A percentile compares a stretch with the other conserved stretches of the same genome.
These are phyloP conservation scores for Puffinus mauretanicus DNA, from an alignment of 2,113 vertebrate species.

Conservation along the genomic window DNA sequence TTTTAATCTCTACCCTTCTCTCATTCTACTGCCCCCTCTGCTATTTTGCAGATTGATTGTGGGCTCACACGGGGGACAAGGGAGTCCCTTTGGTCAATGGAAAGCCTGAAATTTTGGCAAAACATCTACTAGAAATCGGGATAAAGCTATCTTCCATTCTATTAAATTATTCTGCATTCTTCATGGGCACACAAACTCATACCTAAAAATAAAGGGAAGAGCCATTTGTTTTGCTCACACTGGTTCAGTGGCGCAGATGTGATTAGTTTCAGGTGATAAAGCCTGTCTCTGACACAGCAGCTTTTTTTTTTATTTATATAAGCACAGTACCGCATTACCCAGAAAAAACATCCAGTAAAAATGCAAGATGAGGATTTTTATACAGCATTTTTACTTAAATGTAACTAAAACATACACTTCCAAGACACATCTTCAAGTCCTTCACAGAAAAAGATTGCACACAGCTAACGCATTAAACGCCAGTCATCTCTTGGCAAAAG, in stretches of 20 bases:
- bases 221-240: not conserved
- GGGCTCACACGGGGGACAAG: not conserved
- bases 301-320: not conserved
- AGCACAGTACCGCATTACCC: not conserved
- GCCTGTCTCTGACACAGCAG: not conserved
- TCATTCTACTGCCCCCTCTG: not conserved
- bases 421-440: not conserved
- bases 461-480: not conserved
- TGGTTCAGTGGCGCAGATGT: not conserved
- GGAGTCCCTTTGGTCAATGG: not conserved
- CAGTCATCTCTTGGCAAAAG: not conserved
- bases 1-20: slow-evolving; percentile 46
- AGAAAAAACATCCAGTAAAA: not conserved
- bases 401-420: not conserved
- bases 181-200: not conserved
- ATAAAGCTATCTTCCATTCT: not conserved
- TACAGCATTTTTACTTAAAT: not conserved
- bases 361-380: not conserved
- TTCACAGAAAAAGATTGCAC: not conserved
- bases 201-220: not conserved
- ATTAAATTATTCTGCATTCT: not conserved
- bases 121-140: not conserved
- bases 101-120: not conserved
- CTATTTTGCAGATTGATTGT: not conserved
- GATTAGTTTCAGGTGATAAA: slow-evolving; percentile 30